Percentiles rank a stretch among this genome's conserved stretches.
Evolutionary conservation across 2,888 invertebrate genomes (phyloP).

Genomic region (Isoperla grammatica): DNA sequence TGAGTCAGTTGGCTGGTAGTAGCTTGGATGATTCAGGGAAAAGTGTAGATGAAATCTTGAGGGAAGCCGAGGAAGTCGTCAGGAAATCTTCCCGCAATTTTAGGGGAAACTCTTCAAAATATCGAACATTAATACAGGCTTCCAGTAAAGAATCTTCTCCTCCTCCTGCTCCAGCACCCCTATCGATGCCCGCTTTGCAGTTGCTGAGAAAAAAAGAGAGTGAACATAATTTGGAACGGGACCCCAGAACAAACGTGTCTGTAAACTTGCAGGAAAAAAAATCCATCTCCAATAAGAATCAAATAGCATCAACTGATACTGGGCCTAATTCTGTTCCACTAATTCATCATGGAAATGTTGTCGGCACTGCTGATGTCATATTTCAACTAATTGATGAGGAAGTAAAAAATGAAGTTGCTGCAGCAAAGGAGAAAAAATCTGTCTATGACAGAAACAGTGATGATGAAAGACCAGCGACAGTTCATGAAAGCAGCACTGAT

Average conservation of each 20-base stretch:
- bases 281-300: background rate
- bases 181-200: background rate
- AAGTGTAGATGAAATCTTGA: conserved; percentile 54
- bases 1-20: conserved; percentile 21
- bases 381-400: conserved; percentile 18
- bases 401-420: conserved; percentile 17
- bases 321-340: background rate
- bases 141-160: background rate
- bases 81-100: conserved; percentile 35
- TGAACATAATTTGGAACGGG: no score
- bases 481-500: no score
- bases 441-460: no score
- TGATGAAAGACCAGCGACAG: no score
- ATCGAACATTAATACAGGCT: no score
- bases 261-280: no score
- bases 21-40: conserved; percentile 43
- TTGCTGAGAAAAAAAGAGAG: no score
- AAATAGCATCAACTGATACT: background rate
- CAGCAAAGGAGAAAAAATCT: background rate
- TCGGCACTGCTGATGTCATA: conserved; percentile 12
- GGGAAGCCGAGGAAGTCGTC: conserved; percentile 52
- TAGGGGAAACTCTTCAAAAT: no score
- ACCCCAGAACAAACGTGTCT: no score
- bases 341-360: background rate
- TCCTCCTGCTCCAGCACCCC: background rate